Conservation (phyloP, 1,140 invertebrate species). For the Pseudomyrmex gracilis region DNA sequence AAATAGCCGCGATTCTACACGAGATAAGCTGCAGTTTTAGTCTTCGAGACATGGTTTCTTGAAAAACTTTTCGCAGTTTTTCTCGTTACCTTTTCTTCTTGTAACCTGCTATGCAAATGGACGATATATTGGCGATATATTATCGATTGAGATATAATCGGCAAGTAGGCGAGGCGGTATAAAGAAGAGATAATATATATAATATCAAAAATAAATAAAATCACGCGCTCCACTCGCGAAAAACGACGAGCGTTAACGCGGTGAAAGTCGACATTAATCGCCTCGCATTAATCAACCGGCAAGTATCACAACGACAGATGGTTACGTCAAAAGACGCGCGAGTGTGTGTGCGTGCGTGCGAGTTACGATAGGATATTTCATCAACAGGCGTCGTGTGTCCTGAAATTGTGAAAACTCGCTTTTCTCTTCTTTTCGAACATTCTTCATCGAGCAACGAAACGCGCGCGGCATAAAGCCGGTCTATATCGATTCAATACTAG, state of each 20-base stretch:
- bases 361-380: constrained; percentile 10
- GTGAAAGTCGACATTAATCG: constrained; percentile 40
- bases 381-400: neutral
- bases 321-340: constrained; percentile 18
- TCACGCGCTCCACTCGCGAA: neutral
- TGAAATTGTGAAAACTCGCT: neutral
- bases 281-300: constrained; percentile 23
- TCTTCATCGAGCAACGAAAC: neutral
- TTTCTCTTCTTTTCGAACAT: neutral
- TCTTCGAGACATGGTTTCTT: neutral
- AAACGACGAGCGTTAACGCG: constrained; percentile 8
- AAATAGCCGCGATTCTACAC: constrained; percentile 39
- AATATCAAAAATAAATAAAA: constrained; percentile 9
- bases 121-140: neutral
- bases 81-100: constrained; percentile 11
- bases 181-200: neutral
- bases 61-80: neutral
- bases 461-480: neutral
- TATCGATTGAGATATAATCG: neutral
- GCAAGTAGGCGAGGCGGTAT: neutral
- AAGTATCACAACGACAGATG: constrained; percentile 10
- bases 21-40: constrained; percentile 27
- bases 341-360: neutral
- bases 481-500: neutral
- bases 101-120: too few relatives aligned